phyloP scores from a whole-genome alignment of 2,113 vertebrate genomes.

The Sceloporus tristichus region DNA sequence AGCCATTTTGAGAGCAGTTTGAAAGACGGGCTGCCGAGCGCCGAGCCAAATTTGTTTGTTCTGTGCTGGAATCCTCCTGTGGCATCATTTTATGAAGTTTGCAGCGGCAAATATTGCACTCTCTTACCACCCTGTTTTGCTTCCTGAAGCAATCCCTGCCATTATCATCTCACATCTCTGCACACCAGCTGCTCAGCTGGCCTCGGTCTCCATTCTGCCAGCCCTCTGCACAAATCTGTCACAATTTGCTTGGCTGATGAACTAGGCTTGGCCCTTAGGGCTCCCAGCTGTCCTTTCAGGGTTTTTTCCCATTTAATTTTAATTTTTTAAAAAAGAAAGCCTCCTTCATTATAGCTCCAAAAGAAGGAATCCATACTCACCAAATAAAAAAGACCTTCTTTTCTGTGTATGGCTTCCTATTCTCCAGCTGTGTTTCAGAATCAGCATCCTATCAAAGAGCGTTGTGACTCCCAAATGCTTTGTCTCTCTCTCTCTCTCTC shows the following conservation, averaged over 20 bases:
- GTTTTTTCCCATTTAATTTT: no score
- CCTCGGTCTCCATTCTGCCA: background rate
- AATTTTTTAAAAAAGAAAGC: background rate
- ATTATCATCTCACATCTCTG: background rate
- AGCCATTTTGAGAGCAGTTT: background rate
- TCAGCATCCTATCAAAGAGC: background rate
- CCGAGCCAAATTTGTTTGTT: background rate
- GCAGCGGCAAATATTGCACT: background rate
- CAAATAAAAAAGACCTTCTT: background rate
- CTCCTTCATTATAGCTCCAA: background rate
- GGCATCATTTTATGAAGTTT: conserved; percentile 1
- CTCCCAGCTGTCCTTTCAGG: background rate
- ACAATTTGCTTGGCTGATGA: background rate
- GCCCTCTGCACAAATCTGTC: background rate
- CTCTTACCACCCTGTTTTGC: background rate
- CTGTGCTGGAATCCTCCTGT: background rate
- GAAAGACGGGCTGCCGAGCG: background rate
- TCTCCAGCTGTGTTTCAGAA: no score
- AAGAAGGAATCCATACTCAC: background rate
- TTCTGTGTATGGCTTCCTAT: background rate
- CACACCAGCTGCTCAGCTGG: conserved; percentile 8
- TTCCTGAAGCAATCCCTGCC: conserved; percentile 5
- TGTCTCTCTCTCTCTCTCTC: no score
- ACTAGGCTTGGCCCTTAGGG: background rate
- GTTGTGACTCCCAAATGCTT: background rate